Conservation (phyloP, 2,888 invertebrate genomes). For the Ormyrus nitidulus region DNA sequence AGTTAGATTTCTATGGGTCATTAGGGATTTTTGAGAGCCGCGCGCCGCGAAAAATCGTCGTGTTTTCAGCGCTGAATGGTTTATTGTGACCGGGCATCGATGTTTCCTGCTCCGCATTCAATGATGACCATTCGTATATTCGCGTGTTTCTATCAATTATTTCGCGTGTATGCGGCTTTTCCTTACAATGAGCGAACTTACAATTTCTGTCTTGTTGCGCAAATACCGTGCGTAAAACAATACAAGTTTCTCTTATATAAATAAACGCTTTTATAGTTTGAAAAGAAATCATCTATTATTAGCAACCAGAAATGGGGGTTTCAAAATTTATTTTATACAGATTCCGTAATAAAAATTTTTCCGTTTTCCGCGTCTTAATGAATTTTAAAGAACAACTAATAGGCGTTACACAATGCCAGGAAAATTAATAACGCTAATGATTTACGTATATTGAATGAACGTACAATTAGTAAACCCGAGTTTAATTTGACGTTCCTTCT, state of each 20-base stretch:
- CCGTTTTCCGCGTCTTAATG: too few relatives aligned
- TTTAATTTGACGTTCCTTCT: too few relatives aligned
- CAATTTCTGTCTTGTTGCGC: slow-evolving; percentile 2
- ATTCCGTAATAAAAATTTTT: too few relatives aligned
- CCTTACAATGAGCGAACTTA: slow-evolving; percentile 12
- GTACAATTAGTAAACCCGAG: too few relatives aligned
- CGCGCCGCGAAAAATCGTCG: neutral
- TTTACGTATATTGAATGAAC: too few relatives aligned
- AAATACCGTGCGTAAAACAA: slow-evolving; percentile 14
- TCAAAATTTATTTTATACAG: too few relatives aligned
- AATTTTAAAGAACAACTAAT: too few relatives aligned
- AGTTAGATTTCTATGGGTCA: neutral
- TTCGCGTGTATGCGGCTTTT: neutral
- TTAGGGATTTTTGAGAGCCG: neutral
- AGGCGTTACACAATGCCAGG: too few relatives aligned
- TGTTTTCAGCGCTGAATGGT: neutral
- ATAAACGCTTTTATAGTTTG: slow-evolving; percentile 1
- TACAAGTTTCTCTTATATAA: slow-evolving; percentile 40
- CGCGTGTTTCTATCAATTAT: slow-evolving; percentile 30
- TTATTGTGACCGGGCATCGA: too few relatives aligned
- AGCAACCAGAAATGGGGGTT: too few relatives aligned
- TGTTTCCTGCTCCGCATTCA: neutral
- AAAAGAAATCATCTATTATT: neutral
- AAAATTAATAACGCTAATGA: too few relatives aligned
- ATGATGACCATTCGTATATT: slow-evolving; percentile 8